Evolutionary conservation across 2,888 invertebrate genomes (phyloP).

Genomic region (Dasypolia templi): DNA sequence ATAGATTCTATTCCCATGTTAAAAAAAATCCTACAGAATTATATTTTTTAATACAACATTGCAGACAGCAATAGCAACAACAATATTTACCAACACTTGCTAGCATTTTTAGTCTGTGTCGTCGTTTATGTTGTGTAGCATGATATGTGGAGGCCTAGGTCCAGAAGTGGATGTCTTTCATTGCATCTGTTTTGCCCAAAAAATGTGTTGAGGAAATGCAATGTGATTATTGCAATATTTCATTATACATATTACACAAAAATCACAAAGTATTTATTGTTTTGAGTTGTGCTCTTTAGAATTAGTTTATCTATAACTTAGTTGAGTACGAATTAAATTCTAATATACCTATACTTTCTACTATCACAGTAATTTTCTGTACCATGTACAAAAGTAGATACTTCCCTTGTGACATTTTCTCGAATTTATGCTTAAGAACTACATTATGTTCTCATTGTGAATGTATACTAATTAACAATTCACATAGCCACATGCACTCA

Average conservation of each 20-base stretch:
- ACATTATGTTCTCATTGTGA: slow-evolving; percentile 7
- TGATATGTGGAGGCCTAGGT: background rate
- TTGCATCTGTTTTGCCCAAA: background rate
- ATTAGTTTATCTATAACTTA: slow-evolving; percentile 1
- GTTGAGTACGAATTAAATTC: background rate
- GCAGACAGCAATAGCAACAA: no score
- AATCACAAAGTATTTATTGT: background rate
- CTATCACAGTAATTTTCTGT: background rate
- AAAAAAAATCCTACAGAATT: background rate
- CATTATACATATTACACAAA: background rate
- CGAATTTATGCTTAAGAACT: background rate
- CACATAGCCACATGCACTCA: background rate
- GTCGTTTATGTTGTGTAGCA: no score
- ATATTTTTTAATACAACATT: background rate
- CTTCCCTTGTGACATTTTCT: slow-evolving; percentile 21
- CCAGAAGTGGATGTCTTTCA: background rate
- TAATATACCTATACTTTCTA: background rate
- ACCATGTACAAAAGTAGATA: slow-evolving; percentile 9
- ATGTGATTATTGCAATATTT: background rate
- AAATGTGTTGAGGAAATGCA: background rate
- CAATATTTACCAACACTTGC: no score
- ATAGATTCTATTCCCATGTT: background rate
- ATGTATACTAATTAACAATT: slow-evolving; percentile 3
- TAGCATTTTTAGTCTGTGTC: background rate
- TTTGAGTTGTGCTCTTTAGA: background rate